Evolutionary conservation across 2,113 vertebrate genomes (phyloP).

Genomic region (Pelecanus crispus): DNA sequence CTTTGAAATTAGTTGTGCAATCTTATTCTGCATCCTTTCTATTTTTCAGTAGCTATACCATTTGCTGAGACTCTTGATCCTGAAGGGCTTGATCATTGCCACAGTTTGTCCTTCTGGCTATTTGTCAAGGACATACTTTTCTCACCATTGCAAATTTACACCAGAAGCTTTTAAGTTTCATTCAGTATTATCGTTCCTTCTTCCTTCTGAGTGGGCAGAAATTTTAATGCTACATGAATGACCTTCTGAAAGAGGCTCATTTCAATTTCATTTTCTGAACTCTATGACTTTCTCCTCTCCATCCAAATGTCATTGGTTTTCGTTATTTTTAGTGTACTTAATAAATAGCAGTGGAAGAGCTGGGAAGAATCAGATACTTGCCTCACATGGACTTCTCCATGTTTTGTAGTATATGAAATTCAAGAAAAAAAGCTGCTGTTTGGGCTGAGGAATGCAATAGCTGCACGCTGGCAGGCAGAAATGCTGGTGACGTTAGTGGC

Average conservation of each 20-base stretch:
- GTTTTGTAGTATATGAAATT: not conserved
- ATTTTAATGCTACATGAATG: not conserved
- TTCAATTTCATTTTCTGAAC: not conserved
- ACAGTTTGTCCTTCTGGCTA: not conserved
- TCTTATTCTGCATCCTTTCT: not conserved
- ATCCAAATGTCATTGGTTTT: not conserved
- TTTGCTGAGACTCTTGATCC: not conserved
- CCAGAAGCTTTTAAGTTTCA: not conserved
- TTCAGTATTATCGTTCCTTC: not conserved
- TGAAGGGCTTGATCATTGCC: not conserved
- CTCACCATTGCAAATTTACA: not conserved
- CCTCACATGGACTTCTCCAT: not conserved
- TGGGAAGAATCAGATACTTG: not conserved
- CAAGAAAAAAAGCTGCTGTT: not conserved
- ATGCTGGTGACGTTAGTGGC: not conserved
- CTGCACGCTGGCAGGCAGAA: not conserved
- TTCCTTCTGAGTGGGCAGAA: not conserved
- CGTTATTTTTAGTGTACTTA: constrained; percentile 16
- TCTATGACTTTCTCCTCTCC: not conserved
- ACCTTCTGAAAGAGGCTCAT: not conserved
- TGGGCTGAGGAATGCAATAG: constrained; percentile 5
- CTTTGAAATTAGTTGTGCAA: not conserved
- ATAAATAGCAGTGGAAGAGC: not conserved
- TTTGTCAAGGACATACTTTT: not conserved
- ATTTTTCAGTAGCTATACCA: not conserved